Base-by-base conservation (phyloP, 2,797 vertebrate genomes). In the Syndactyla subalaris region DNA sequence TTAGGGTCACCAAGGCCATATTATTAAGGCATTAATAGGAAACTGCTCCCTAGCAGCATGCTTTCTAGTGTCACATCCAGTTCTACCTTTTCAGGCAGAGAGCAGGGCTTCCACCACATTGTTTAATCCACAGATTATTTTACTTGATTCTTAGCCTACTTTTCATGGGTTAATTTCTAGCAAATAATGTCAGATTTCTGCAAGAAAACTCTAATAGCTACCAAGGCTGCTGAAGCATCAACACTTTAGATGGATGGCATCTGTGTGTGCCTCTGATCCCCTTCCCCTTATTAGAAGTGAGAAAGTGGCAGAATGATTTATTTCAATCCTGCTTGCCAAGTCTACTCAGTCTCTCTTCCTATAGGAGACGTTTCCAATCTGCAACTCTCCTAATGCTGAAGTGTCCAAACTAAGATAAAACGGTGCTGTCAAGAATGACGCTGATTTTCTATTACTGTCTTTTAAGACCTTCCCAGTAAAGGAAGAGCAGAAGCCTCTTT, bases 251-350 rank as follows among this genome's bases (percentile, higher is more conserved):
- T 36, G 83, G 81, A 54, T 87, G 87, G 71, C 81, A 80, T 91
- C 91, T 85, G 65, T 46, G 32, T 26, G 38, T 12, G 34, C 49
- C 32, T 82, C 79, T 89, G 41, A 93, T 83, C 21, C 43, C 45
- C 19, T 48, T 74, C 41, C 61, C 54, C 55, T 77, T 63, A 89
- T 73, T 63, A 58, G 48, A 76, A 61, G n/a, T 58, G 59, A 90
- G 81, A 86, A 75, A 66, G 29, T 48, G 19, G 63, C 74, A 89
- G 71, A 74, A 94, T 41, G 30, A 89, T 85, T 89, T 91, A 93
- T 80, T 85, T 89, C 84, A 94, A 52, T 71, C 55, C 32, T 67
- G 71, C 36, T 36, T 23, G 5, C 71, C 84, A 91, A 74, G 72
- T 48, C 61, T 63, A 63, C 34, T 85, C 67, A 73, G 36, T 34